Base-by-base conservation (phyloP, 2,797 vertebrate genomes). In the Scolopax bukidnonensis region DNA sequence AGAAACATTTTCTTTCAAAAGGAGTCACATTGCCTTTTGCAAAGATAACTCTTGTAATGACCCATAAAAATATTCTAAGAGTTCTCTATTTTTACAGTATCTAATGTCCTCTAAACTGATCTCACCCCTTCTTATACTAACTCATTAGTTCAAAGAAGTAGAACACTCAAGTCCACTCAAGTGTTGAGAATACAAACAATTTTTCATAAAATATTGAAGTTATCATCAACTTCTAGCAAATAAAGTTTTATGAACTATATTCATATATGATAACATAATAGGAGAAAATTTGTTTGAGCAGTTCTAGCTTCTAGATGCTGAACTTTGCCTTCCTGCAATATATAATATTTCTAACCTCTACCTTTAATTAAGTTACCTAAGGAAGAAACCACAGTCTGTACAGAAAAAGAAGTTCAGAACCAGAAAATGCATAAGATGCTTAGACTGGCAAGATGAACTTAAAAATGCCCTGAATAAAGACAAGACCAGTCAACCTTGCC, bases 1-100 rank as follows among this genome's bases (percentile, higher is more conserved):
- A 89, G 65, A 96, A 97, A 94, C 23, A 85, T 11, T 91, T 70
- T 92, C 61, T 95, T 95, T 92, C 83, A 91, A 93, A 94, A 89
- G 71, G 27, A 97, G 50, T 43, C 28, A 61, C 36, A 47, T 76
- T 90, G 83, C 48, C 30, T 88, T 97, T 96, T 94, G 32, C 81
- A 95, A 85, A 21, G 51, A 63, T 80, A 93, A 91, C 53, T 92
- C 69, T 82, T 93, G n/a, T 73, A 82, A 47, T 64, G 84, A 74
- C 82, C 87, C 78, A 92, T 81, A 86, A 81, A 93, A 96, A 89
- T 77, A 93, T 86, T 68, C 25, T 27, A 74, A 93, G 56, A 57
- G 38, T 84, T 92, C 61, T 85, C 67, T 93, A 36, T 96, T 91
- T 57, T 76, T 90, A 83, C 32, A 9, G 12, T 70, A 80, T 48